These are phyloP conservation scores for Empis stercorea DNA, from an alignment of 2,888 invertebrate genomes.

Conservation along the genomic window DNA sequence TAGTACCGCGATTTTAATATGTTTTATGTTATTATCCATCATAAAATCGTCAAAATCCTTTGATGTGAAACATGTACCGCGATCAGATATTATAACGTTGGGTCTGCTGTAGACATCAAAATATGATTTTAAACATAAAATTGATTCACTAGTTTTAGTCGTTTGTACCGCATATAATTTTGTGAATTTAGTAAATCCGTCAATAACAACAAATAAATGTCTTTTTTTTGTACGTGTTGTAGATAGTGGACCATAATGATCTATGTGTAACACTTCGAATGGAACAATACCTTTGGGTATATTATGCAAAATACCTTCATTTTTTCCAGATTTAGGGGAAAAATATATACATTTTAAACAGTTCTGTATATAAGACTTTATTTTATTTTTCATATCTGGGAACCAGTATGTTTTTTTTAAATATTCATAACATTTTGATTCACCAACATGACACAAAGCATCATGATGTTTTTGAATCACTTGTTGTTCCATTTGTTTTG, in stretches of 20 bases:
- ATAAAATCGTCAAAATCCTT: not conserved
- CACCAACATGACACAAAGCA: slow-evolving; percentile 20
- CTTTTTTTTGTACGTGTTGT: too few species aligned
- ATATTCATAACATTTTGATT: slow-evolving; percentile 18
- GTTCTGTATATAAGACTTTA: not conserved
- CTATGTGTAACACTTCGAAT: not conserved
- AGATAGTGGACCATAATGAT: not conserved
- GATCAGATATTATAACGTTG: not conserved
- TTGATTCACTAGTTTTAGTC: not conserved
- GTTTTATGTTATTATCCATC: not conserved
- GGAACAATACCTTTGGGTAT: not conserved
- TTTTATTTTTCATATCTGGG: slow-evolving; percentile 15
- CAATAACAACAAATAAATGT: not conserved
- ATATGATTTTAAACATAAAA: not conserved
- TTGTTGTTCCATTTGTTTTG: slow-evolving; percentile 14
- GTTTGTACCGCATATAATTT: not conserved
- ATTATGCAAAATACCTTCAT: not conserved
- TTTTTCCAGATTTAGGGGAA: not conserved
- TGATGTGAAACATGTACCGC: not conserved
- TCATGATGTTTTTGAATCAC: slow-evolving; percentile 18
- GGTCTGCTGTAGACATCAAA: not conserved
- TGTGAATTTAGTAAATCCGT: not conserved
- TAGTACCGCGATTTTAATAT: not conserved
- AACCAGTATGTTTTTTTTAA: slow-evolving; percentile 20
- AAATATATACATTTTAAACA: not conserved